Evolutionary conservation across 2,888 invertebrate species (phyloP).

Genomic region (Odontocolon sp.): DNA sequence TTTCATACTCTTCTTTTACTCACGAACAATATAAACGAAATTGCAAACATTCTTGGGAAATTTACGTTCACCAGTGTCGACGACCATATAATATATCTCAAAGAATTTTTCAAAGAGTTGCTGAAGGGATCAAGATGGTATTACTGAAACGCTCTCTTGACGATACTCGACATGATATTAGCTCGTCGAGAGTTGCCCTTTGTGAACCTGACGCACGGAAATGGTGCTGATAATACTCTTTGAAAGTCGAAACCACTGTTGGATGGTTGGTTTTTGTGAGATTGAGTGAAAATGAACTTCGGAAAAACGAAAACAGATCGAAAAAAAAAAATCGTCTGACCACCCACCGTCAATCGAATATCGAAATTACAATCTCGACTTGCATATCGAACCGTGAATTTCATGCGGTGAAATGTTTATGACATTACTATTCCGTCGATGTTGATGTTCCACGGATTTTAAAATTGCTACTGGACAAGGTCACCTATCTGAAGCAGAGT

Average conservation of each 20-base stretch:
- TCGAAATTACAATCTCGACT: background rate
- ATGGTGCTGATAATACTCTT: background rate
- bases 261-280: background rate
- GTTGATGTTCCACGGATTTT: constrained; percentile 12
- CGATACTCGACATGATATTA: background rate
- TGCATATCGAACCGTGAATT: constrained; percentile 35
- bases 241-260: constrained; percentile 23
- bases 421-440: constrained; percentile 39
- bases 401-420: constrained; percentile 38
- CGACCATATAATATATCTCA: background rate
- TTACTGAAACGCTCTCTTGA: background rate
- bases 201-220: constrained; percentile 7
- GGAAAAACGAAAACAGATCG: background rate
- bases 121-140: background rate
- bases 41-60: constrained; percentile 23
- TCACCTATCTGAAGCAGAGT: constrained; percentile 4
- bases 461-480: constrained; percentile 13
- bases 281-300: background rate
- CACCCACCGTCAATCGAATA: too few relatives aligned
- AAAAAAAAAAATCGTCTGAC: background rate
- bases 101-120: too few relatives aligned
- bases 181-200: constrained; percentile 9
- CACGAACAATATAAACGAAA: constrained; percentile 19
- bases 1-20: constrained; percentile 16
- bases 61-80: background rate